Base-by-base conservation (phyloP, 1,140 invertebrate genomes). In the Drosophila suzukii region DNA sequence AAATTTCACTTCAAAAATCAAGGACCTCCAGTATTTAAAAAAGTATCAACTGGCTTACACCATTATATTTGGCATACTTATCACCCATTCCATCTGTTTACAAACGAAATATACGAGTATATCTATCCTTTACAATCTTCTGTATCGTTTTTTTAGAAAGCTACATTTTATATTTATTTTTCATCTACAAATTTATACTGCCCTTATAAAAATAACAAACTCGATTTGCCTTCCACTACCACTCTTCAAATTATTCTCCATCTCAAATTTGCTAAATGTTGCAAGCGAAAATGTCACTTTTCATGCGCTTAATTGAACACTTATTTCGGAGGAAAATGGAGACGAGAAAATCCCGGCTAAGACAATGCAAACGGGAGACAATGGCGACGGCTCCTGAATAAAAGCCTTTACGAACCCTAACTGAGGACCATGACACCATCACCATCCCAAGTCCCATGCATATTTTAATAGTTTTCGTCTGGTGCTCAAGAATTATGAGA, bases 401-500 rank as follows among this genome's bases (percentile, higher is more conserved):
- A 65, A 66, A 66, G 20, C 12, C 20, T 44, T 38, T 20, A 20
- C 15, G n/a, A 55, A 47, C 34, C 20, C 36, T 8, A 57, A 6
- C 24, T 0, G 6, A 43, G 44, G 30, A 50, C 32, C 17, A 41
- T 15, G 38, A 50, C 13, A 61, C 32, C 61, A 55, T 13, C 47
- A 24, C 13, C 51, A 49, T 30, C 38, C 54, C 12, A 11, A 15
- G 36, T n/a, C 36, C 38, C 38, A 57, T 81, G 78, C 54, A 78
- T 82, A 75, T 78, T 83, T 75, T 61, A 82, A 83, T 83, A 83
- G 75, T 74, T 75, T 50, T 70, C 58, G 70, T 75, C 56, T 75
- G 80, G 51, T 34, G 39, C 32, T 60, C 15, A 24, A 68, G 58
- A 68, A 54, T 60, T 43, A 76, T 58, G 30, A 67, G 46, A 77